Conservation (phyloP, 2,888 invertebrate genomes). For the Tigriopus californicus region DNA sequence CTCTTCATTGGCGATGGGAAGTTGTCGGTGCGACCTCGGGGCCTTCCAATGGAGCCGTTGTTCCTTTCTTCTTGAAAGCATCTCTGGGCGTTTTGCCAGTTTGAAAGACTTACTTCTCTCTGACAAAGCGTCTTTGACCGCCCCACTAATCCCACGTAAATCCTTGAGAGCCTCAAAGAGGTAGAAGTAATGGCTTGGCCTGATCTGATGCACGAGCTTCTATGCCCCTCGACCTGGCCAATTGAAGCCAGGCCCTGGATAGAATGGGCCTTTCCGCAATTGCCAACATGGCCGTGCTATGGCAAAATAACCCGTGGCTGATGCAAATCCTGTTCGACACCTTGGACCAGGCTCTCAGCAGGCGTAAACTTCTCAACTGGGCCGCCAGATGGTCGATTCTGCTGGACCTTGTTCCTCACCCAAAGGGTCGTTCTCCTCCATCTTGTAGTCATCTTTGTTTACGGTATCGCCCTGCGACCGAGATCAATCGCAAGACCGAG, state of each 20-base stretch:
- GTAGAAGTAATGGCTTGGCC: slow-evolving; percentile 78
- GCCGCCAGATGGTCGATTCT: slow-evolving; percentile 75
- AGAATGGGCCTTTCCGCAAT: slow-evolving; percentile 78
- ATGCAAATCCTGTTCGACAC: slow-evolving; percentile 66
- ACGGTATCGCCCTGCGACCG: slow-evolving; percentile 91
- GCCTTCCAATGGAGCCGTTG: slow-evolving; percentile 72
- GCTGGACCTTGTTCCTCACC: slow-evolving; percentile 87
- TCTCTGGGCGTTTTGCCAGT: slow-evolving; percentile 95
- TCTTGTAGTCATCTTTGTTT: slow-evolving; percentile 92
- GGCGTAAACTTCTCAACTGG: slow-evolving; percentile 30
- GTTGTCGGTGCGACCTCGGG: slow-evolving; percentile 74
- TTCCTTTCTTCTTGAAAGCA: slow-evolving; percentile 79
- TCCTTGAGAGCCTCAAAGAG: slow-evolving; percentile 88
- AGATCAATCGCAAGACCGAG: slow-evolving; percentile 77
- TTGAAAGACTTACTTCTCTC: slow-evolving; percentile 62
- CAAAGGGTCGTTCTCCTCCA: slow-evolving; percentile 97
- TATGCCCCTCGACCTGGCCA: slow-evolving; percentile 61
- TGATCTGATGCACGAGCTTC: slow-evolving; percentile 70
- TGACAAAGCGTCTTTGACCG: slow-evolving; percentile 39
- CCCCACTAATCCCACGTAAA: slow-evolving; percentile 40
- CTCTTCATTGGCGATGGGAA: slow-evolving; percentile 52
- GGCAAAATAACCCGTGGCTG: slow-evolving; percentile 62
- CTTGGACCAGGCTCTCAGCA: slow-evolving; percentile 39
- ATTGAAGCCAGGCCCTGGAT: slow-evolving; percentile 70
- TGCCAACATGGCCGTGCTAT: slow-evolving; percentile 73